These are phyloP conservation scores for Bubo blakistoni DNA, from an alignment of 2,113 vertebrate species.

Conservation along the genomic window DNA sequence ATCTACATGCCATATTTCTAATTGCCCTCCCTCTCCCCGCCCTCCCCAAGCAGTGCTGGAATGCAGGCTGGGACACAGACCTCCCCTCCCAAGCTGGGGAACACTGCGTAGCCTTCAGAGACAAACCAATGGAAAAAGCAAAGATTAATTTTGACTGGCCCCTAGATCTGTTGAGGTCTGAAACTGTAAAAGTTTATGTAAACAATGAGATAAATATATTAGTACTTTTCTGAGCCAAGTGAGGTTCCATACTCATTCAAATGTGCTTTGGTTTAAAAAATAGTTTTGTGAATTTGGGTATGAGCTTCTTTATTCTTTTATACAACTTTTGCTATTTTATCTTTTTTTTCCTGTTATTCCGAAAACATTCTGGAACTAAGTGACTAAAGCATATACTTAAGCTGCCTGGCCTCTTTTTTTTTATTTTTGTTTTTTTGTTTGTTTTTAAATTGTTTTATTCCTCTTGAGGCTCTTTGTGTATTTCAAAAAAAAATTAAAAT, in stretches of 20 bases:
- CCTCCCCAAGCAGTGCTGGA: slow-evolving; percentile 11
- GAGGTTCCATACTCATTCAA: slow-evolving; percentile 95
- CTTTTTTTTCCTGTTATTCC: slow-evolving; percentile 79
- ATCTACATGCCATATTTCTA: background rate
- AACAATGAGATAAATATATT: slow-evolving; percentile 99
- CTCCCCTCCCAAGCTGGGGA: background rate
- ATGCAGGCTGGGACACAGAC: slow-evolving; percentile 4
- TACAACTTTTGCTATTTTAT: slow-evolving; percentile 84
- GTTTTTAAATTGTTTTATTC: slow-evolving; percentile 49
- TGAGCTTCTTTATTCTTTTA: slow-evolving; percentile 87
- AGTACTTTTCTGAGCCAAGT: slow-evolving; percentile 89
- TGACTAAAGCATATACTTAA: slow-evolving; percentile 82
- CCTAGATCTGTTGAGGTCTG: slow-evolving; percentile 92
- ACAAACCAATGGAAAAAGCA: slow-evolving; percentile 79
- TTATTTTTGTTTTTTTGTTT: slow-evolving; percentile 6
- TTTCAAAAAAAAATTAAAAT: slow-evolving; percentile 62
- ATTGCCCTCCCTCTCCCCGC: background rate
- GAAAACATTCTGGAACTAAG: slow-evolving; percentile 86
- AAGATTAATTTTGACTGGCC: slow-evolving; percentile 83
- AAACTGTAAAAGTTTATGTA: slow-evolving; percentile 98
- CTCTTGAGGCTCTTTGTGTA: slow-evolving; percentile 83
- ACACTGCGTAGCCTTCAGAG: background rate
- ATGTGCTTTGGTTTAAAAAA: slow-evolving; percentile 99
- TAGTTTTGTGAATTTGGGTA: slow-evolving; percentile 98
- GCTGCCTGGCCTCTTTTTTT: slow-evolving; percentile 81